Evolutionary conservation across 2,113 vertebrate species (phyloP), one percentile per base, ranked within the genome.

Genomic region (Procapra przewalskii): DNA sequence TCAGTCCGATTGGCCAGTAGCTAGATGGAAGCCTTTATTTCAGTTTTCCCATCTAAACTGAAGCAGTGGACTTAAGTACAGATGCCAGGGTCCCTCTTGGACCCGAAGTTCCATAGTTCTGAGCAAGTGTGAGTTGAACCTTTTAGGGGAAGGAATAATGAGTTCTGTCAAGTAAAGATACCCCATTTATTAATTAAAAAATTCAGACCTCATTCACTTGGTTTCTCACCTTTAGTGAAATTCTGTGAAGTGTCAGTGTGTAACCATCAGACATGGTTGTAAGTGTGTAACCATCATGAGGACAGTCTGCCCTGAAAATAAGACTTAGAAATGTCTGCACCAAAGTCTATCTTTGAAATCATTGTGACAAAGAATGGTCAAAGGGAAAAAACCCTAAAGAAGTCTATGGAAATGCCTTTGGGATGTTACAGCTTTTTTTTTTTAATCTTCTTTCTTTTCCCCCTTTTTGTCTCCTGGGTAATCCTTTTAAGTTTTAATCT

Each of bases 401-500:
- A n/a, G 87, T 80, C 89, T 55, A 7, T 25, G 54, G 40, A n/a
- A 83, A 29, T 31, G 16, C 43, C 36, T 86, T 88, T 48, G 36
- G 85, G 97, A 27, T 91, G 48, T 57, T 87, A 31, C 21, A 33
- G 36, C n/a, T 71, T 67, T 10, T 67, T 67, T 33, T 55, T 29
- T 1, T 16, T 13, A 13, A 50, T 14, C 48, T 50, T 50, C 33
- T 16, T 11, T 29, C 40, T 67, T 31, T 11, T 23, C 14, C 19
- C 19, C 12, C 9, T 27, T 40, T 8, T 81, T 92, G 71, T 84
- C 43, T 33, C 36, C 17, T 40, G 88, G 54, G 84, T 85, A 29
- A 82, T 88, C 64, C 50, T 92, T 96, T 88, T 80, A 75, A 33
- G 33, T 94, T 97, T 97, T 77, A 77, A 81, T 94, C n/a, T 97